Evolutionary conservation across 1,140 invertebrate species (phyloP).

Genomic region (Semibalanus balanoides): DNA sequence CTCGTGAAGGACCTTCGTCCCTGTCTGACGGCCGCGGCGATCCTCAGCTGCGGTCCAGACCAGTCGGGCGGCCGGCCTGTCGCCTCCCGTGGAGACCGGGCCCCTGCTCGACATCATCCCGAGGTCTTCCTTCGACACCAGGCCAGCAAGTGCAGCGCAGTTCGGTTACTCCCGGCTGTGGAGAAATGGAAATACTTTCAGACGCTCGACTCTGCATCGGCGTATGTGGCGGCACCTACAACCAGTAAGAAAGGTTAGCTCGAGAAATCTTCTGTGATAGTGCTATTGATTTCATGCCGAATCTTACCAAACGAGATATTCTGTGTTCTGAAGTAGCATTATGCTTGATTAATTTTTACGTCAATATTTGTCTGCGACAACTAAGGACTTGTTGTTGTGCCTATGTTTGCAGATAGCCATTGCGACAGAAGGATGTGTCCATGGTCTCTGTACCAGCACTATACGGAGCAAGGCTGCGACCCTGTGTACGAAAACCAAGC

Average conservation of each 20-base stretch:
- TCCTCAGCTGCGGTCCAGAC: not conserved
- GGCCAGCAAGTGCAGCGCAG: slow-evolving; percentile 11
- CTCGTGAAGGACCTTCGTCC: no score
- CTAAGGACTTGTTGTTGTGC: no score
- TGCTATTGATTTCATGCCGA: no score
- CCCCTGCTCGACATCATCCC: slow-evolving; percentile 27
- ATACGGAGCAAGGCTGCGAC: not conserved
- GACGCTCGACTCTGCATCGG: slow-evolving; percentile 23
- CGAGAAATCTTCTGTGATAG: no score
- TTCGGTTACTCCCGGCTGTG: slow-evolving; percentile 14
- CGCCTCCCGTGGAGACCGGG: slow-evolving; percentile 51
- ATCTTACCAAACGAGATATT: no score
- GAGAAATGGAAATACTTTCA: slow-evolving; percentile 15
- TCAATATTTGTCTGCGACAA: no score
- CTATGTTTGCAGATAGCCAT: not conserved
- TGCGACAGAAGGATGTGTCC: not conserved
- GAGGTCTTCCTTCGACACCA: slow-evolving; percentile 26
- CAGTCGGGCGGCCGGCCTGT: slow-evolving; percentile 53
- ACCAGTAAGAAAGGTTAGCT: no score
- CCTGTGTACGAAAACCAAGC: not conserved
- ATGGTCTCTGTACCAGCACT: not conserved
- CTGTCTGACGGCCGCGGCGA: no score
- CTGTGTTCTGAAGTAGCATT: no score
- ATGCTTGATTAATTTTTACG: no score
- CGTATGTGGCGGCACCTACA: slow-evolving; percentile 33